Evolutionary conservation across 2,888 invertebrate species (phyloP).

Genomic region (Cerastis rubricosa): DNA sequence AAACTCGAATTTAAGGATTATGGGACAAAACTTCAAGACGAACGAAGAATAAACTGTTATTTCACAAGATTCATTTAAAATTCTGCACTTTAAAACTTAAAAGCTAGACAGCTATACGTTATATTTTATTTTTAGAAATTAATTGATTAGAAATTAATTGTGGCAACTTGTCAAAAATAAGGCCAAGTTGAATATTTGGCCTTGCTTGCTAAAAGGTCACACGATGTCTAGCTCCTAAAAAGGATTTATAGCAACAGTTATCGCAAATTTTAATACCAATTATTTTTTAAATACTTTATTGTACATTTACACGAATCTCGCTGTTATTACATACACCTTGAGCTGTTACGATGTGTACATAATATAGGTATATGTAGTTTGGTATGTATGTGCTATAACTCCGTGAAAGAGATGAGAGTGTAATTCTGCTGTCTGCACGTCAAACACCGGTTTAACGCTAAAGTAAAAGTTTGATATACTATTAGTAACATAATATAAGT

Average conservation of each 20-base stretch:
- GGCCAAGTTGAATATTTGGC: slow-evolving; percentile 13
- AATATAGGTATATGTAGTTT: neutral
- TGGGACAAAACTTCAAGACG: too few species aligned
- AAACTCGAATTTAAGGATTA: too few species aligned
- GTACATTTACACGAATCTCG: neutral
- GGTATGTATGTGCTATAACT: neutral
- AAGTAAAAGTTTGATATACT: slow-evolving; percentile 38
- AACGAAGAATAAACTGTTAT: too few species aligned
- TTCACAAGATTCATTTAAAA: too few species aligned
- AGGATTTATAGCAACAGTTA: neutral
- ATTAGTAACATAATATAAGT: neutral
- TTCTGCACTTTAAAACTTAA: too few species aligned
- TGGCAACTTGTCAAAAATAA: slow-evolving; percentile 5
- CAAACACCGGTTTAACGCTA: slow-evolving; percentile 16
- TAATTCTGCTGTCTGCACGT: slow-evolving; percentile 11
- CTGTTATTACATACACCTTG: neutral
- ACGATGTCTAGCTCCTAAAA: slow-evolving; percentile 5
- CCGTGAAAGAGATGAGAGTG: neutral
- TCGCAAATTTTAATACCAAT: neutral
- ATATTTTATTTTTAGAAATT: neutral
- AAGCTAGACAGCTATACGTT: neutral
- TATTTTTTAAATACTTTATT: neutral
- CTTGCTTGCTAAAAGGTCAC: slow-evolving; percentile 33
- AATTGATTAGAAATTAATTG: neutral
- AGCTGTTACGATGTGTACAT: neutral